These are phyloP conservation scores for Neostethus bicornis DNA, from an alignment of 2,797 vertebrate genomes.

Conservation along the genomic window DNA sequence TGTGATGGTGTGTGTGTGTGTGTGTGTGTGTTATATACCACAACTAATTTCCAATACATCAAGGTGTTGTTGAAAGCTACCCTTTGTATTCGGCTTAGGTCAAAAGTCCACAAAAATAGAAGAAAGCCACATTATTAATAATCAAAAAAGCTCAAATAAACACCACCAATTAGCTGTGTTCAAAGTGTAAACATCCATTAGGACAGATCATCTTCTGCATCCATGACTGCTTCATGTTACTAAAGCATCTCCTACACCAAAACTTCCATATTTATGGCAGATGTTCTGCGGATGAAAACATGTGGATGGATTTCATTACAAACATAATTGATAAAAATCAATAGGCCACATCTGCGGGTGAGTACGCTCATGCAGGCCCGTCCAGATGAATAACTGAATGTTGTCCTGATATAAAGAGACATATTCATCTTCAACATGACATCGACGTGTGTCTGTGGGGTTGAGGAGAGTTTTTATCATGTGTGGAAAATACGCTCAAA, in stretches of 20 bases:
- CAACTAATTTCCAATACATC: conserved; percentile 16
- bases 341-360: conserved; percentile 14
- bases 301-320: conserved; percentile 42
- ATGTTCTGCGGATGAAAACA: conserved; percentile 25
- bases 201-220: background rate
- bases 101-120: background rate
- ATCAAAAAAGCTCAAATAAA: background rate
- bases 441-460: conserved; percentile 6
- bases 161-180: background rate
- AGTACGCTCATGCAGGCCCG: conserved; percentile 13
- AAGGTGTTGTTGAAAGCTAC: background rate
- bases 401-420: conserved; percentile 11
- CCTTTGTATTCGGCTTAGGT: background rate
- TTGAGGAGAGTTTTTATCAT: conserved; percentile 22
- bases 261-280: conserved; percentile 16
- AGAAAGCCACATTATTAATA: conserved; percentile 1
- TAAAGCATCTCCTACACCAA: conserved; percentile 25
- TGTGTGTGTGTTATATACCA: conserved; percentile 17
- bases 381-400: conserved; percentile 16
- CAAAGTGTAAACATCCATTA: background rate
- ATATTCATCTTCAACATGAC: conserved; percentile 12
- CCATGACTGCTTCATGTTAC: conserved; percentile 13
- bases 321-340: conserved; percentile 32
- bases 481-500: conserved; percentile 41
- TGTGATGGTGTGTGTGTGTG: conserved; percentile 15